Evolutionary conservation across 2,888 invertebrate species (phyloP).

Genomic region (Kuschelorhynchus macadamiae): DNA sequence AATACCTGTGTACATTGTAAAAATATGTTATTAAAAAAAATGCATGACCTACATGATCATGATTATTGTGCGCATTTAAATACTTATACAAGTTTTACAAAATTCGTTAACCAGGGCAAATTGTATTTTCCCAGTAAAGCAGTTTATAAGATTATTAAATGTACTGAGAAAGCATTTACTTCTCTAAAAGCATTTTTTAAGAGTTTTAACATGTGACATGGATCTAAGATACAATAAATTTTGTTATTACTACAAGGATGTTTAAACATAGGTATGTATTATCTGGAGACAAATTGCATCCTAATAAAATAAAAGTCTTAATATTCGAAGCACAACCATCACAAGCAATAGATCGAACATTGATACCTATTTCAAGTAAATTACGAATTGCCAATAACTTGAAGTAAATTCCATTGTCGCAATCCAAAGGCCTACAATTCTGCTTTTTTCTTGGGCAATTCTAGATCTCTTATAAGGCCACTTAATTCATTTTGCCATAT

Average conservation of each 20-base stretch:
- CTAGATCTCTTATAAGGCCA: too few species aligned
- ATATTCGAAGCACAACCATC: slow-evolving; percentile 39
- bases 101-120: slow-evolving; percentile 35
- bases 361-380: slow-evolving; percentile 26
- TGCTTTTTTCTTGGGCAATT: too few species aligned
- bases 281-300: slow-evolving; percentile 21
- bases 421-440: too few species aligned
- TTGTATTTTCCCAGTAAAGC: slow-evolving; percentile 29
- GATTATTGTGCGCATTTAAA: slow-evolving; percentile 9
- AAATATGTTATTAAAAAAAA: slow-evolving; percentile 12
- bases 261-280: slow-evolving; percentile 15
- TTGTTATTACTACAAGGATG: slow-evolving; percentile 5
- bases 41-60: slow-evolving; percentile 3
- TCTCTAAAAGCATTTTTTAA: slow-evolving; percentile 30
- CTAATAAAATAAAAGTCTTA: slow-evolving; percentile 31
- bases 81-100: slow-evolving; percentile 33
- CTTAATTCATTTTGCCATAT: too few species aligned
- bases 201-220: slow-evolving; percentile 16
- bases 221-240: slow-evolving; percentile 26
- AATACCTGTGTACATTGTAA: slow-evolving; percentile 26
- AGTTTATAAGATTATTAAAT: slow-evolving; percentile 24
- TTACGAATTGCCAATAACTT: slow-evolving; percentile 31
- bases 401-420: too few species aligned
- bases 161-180: slow-evolving; percentile 19
- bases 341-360: slow-evolving; percentile 35